A percentile compares a stretch with the other conserved stretches of the same genome.
phyloP scores from a whole-genome alignment of 2,113 vertebrate genomes.

The Lamprotornis superbus region DNA sequence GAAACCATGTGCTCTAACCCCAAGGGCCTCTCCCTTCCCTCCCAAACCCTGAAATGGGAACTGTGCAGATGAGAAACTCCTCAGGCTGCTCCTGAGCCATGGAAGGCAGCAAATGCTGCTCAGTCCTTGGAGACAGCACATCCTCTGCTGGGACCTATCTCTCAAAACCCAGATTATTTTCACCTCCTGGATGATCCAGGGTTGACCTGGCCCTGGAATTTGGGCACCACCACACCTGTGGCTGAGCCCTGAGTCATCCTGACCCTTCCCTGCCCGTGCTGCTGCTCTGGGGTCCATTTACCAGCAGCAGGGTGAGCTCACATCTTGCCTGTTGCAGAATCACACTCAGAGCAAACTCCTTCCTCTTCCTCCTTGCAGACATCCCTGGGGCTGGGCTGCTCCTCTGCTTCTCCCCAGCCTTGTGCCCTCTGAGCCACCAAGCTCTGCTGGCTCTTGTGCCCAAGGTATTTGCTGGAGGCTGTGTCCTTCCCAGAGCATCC shows the following conservation, averaged over 20 bases:
- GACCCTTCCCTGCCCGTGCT: neutral
- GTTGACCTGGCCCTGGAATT: neutral
- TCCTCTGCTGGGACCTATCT: neutral
- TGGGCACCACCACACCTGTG: rapidly evolving
- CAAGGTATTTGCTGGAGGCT: neutral
- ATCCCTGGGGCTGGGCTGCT: neutral
- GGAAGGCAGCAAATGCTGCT: neutral
- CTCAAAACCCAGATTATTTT: neutral
- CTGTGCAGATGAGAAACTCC: neutral
- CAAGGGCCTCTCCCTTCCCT: neutral
- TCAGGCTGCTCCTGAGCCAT: neutral
- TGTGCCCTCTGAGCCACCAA: neutral
- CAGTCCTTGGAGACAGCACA: neutral
- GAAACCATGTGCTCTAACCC: neutral
- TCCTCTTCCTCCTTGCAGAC: neutral
- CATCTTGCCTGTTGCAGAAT: neutral
- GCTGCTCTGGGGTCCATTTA: neutral
- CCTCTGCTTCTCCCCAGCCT: neutral
- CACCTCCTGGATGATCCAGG: neutral
- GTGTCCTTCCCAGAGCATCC: neutral
- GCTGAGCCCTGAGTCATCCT: neutral
- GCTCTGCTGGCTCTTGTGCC: neutral
- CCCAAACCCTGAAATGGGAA: neutral
- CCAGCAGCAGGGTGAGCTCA: neutral
- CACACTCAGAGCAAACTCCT: neutral